Evolutionary conservation across 2,113 vertebrate genomes (phyloP), one percentile per base, ranked within the genome.

Genomic region (Phoxinus phoxinus): DNA sequence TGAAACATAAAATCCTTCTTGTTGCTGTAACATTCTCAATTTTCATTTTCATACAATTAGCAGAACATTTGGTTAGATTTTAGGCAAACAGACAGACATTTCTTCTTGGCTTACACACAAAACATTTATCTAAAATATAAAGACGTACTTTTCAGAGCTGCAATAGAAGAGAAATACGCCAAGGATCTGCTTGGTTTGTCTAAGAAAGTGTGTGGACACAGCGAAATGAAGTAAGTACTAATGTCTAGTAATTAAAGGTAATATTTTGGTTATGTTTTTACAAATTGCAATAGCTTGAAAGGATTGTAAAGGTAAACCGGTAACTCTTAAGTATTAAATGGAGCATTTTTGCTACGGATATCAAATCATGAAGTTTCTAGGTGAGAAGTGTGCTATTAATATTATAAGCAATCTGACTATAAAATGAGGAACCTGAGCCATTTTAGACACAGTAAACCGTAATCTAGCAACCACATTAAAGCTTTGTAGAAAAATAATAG

Each of bases 121-220:
- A 32, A 32, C 6, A 67, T 35, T 56, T 3, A 23, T 41, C 2
- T 81, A 79, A 84, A 86, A n/a, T 91, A 41, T 91, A 51, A 37
- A 74, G 51, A 12, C 53, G 6, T 23, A 13, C 19, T 63, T 86
- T 89, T 86, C 83, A 99, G 98, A 92, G 97, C 97, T 37, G 80
- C 94, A 0, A 95, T 98, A 82, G 98, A 99, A 90, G 98, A 99
- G 89, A 97, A 94, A 81, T 99, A 99, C 0, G 97, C 96, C 76
- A 99, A 99, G 93, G 98, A 99, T 11, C 94, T 99, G 19, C 93
- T 98, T 23, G 95, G 88, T 80, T 94, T 99, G 88, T 96, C 96
- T 0, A 97, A 97, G 94, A 99, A 97, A 85, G 96, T 97, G 7
- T 99, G 96, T 61, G 98, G 98, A 86, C 97, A 98, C 87, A 96